Base-by-base conservation (phyloP, 2,888 invertebrate genomes). In the Thalpophila matura region DNA sequence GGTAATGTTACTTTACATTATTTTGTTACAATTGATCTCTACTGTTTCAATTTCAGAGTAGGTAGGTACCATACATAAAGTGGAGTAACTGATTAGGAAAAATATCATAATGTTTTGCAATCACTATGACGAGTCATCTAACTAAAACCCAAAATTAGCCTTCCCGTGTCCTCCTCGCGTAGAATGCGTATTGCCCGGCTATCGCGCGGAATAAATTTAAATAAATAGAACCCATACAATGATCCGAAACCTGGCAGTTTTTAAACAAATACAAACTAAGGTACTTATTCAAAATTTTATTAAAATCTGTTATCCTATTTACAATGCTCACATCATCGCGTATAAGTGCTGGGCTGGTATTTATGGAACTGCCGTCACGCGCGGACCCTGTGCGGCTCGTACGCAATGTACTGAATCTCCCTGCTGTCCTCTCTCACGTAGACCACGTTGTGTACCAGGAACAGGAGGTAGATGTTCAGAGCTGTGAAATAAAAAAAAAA, bases 381-480 rank as follows among this genome's bases (percentile, higher is more conserved):
- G 0, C 55, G 63, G 31, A 59, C 50, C 22, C 76, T 73, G 33
- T 76, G 80, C 9, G 84, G 80, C 22, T 77, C 83, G 45, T 90
- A 88, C 0, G 86, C 84, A 18, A 87, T 80, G 67, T 91, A 91
- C 43, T 89, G 88, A 0, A 91, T 89, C 16, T 86, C 86, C 0
- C 84, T 65, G 54, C 56, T 82, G 50, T 91, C 89, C 26, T 88
- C 85, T 0, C 90, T 80, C 2, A 84, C 57, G 9, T 84, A 78
- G 3, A 91, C 77, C 5, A 84, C 82, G 70, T 85, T 90, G 76
- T 85, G 90, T 0, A 92, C 91, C 49, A 92, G 71, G 65, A 88
- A 89, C 22, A 91, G 74, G 0, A 90, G 79, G 77, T 92, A 92
- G 31, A 90, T 53, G 73, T 92, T 91, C 16, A 91, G 62, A 45